Evolutionary conservation across 2,113 vertebrate species (phyloP).

Genomic region (Fulica atra): DNA sequence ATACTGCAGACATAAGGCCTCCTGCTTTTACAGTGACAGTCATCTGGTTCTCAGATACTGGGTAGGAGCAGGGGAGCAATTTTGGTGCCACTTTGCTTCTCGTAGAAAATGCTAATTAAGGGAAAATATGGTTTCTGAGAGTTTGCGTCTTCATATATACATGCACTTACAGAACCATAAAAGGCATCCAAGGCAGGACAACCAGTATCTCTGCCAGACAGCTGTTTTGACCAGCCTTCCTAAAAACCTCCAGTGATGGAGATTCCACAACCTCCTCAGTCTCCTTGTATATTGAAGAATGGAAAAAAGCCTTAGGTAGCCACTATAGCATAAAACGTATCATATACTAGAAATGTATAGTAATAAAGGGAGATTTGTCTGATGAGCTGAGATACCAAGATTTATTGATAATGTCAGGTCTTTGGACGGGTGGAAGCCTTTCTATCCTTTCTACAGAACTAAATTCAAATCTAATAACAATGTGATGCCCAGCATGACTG

Average conservation of each 20-base stretch:
- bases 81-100: neutral
- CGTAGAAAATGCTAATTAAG: neutral
- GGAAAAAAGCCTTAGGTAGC: neutral
- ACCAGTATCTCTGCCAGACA: neutral
- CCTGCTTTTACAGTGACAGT: neutral
- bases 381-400: neutral
- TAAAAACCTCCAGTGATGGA: neutral
- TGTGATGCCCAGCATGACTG: neutral
- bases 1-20: neutral
- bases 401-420: neutral
- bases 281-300: neutral
- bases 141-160: neutral
- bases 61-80: rapidly evolving
- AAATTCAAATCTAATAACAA: neutral
- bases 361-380: neutral
- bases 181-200: neutral
- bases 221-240: neutral
- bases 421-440: neutral
- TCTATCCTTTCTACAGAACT: neutral
- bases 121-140: neutral
- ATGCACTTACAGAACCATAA: neutral
- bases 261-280: neutral
- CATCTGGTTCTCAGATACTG: neutral
- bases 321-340: neutral
- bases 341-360: neutral